Evolutionary conservation across 2,113 vertebrate genomes (phyloP).

Genomic region (Trichechus manatus): DNA sequence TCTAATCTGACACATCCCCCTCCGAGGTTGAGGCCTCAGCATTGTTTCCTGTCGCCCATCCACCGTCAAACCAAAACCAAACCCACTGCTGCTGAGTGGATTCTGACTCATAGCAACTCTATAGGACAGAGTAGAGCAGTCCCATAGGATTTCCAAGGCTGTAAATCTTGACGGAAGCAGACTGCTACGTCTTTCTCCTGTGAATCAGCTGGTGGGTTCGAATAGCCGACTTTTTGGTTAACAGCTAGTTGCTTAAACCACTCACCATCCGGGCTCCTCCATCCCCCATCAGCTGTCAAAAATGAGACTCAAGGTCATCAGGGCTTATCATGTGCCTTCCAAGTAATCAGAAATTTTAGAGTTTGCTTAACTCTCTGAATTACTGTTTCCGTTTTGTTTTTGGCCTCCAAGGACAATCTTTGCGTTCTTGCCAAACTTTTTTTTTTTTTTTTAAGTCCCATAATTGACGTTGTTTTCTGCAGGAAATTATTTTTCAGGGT

Average conservation of each 20-base stretch:
- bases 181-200: too few relatives aligned
- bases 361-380: background rate
- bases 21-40: background rate
- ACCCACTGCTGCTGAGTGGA: too few relatives aligned
- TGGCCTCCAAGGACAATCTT: background rate
- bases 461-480: constrained; percentile 8
- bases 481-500: constrained; percentile 21
- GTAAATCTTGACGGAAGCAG: too few relatives aligned
- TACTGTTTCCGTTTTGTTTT: constrained; percentile 33
- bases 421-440: background rate
- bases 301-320: background rate
- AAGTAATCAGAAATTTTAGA: background rate
- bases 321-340: constrained; percentile 23
- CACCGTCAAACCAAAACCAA: too few relatives aligned
- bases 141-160: too few relatives aligned
- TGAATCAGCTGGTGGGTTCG: too few relatives aligned
- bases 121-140: too few relatives aligned
- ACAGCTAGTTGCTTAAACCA: too few relatives aligned
- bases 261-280: too few relatives aligned
- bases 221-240: too few relatives aligned
- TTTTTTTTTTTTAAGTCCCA: background rate
- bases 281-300: background rate
- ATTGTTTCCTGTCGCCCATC: background rate
- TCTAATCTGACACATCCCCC: background rate
- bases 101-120: too few relatives aligned